Conservation (phyloP, 2,888 invertebrate species). For the Calliscelio sp. region DNA sequence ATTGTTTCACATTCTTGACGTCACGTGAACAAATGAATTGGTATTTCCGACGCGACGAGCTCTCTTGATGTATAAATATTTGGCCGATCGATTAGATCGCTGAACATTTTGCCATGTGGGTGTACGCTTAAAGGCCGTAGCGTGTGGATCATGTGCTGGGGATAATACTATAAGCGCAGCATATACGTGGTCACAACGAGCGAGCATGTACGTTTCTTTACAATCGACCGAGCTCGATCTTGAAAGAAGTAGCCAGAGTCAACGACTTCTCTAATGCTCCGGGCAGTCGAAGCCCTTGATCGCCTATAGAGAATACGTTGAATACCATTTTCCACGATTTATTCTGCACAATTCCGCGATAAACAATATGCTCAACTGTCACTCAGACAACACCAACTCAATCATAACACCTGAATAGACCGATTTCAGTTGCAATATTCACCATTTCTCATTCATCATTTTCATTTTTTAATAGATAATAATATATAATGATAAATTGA, state of each 20-base stretch:
- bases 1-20: conserved; percentile 31
- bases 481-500: too few relatives aligned
- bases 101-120: conserved; percentile 54
- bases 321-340: conserved; percentile 43
- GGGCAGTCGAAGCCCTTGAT: conserved; percentile 64
- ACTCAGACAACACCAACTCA: background rate
- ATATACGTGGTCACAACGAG: conserved; percentile 46
- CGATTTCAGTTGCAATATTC: too few relatives aligned
- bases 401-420: background rate
- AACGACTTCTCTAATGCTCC: conserved; percentile 67
- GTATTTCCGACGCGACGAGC: conserved; percentile 23
- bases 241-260: conserved; percentile 65
- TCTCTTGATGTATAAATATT: conserved; percentile 57
- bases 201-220: conserved; percentile 58
- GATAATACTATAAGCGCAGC: conserved; percentile 63
- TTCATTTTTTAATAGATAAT: too few relatives aligned
- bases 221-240: conserved; percentile 69
- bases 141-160: conserved; percentile 45
- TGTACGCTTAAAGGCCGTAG: conserved; percentile 51
- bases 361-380: conserved; percentile 46
- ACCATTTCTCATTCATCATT: too few relatives aligned
- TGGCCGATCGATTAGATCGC: conserved; percentile 56
- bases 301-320: conserved; percentile 45
- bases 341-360: conserved; percentile 28
- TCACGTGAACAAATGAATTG: conserved; percentile 53